A percentile compares a stretch with the other conserved stretches of the same genome.
These are phyloP conservation scores for Apomyelois bistriatella DNA, from an alignment of 2,888 invertebrate species.

Conservation along the genomic window DNA sequence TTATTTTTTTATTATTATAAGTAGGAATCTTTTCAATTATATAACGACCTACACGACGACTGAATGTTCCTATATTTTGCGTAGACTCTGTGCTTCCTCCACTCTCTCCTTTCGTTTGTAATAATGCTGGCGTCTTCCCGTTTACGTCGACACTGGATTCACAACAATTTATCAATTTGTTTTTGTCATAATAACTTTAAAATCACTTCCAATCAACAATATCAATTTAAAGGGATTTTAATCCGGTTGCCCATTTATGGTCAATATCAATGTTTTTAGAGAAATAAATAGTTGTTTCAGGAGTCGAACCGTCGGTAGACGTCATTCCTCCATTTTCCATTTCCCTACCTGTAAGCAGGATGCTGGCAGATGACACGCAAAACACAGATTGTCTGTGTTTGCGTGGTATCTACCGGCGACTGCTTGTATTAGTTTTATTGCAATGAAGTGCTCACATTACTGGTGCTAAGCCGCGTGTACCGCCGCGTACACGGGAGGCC, in stretches of 20 bases:
- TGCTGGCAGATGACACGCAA: neutral
- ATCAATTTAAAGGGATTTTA: too few species aligned
- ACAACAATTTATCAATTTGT: too few species aligned
- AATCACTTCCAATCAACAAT: neutral
- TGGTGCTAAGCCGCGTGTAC: slow-evolving; percentile 45
- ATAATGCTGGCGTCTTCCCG: neutral
- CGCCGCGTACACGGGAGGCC: neutral
- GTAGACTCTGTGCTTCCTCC: slow-evolving; percentile 47
- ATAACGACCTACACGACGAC: slow-evolving; percentile 51
- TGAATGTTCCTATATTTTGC: slow-evolving; percentile 54
- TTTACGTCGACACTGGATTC: neutral
- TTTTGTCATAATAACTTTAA: too few species aligned
- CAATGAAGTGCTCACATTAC: slow-evolving; percentile 43
- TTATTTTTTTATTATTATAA: slow-evolving; percentile 41
- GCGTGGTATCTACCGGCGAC: neutral
- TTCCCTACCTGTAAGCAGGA: neutral
- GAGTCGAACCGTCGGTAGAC: neutral
- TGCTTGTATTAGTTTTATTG: slow-evolving; percentile 12
- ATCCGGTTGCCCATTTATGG: too few species aligned
- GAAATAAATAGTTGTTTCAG: neutral
- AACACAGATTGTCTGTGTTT: neutral
- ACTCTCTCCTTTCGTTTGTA: slow-evolving; percentile 13
- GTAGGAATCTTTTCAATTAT: slow-evolving; percentile 48
- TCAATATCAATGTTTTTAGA: too few species aligned
- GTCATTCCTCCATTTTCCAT: slow-evolving; percentile 1